These are phyloP conservation scores for Ichneumoninae sp. DNA, from an alignment of 2,888 invertebrate genomes.

Conservation along the genomic window DNA sequence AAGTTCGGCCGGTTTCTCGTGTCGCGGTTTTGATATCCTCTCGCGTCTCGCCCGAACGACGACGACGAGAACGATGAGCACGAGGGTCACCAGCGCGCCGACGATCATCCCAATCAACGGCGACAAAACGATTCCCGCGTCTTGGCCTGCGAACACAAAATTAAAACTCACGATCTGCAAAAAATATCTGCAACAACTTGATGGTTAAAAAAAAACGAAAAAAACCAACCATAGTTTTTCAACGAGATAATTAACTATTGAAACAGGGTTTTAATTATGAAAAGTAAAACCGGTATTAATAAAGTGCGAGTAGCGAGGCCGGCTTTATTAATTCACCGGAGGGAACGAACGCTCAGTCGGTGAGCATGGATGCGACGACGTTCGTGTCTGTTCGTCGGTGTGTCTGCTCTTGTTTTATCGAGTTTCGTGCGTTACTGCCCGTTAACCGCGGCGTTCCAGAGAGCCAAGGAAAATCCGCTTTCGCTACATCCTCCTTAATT, in stretches of 20 bases:
- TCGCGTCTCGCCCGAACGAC: slow-evolving; percentile 85
- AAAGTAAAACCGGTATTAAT: slow-evolving; percentile 13
- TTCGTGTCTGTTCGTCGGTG: not conserved
- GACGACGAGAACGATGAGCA: slow-evolving; percentile 85
- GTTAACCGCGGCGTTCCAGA: slow-evolving; percentile 65
- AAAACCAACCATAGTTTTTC: slow-evolving; percentile 5
- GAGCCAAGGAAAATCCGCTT: slow-evolving; percentile 65
- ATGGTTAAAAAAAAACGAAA: not conserved
- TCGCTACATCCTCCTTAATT: slow-evolving; percentile 47
- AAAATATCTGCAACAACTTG: not conserved
- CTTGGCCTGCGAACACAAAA: slow-evolving; percentile 84
- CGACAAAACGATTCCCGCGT: slow-evolving; percentile 86
- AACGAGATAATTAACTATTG: slow-evolving; percentile 3
- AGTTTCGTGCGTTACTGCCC: slow-evolving; percentile 22
- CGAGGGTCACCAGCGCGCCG: slow-evolving; percentile 86
- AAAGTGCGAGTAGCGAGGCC: not conserved
- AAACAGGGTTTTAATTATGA: not conserved
- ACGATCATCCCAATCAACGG: slow-evolving; percentile 86
- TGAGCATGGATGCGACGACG: not conserved
- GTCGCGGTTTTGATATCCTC: slow-evolving; percentile 79
- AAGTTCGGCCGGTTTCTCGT: slow-evolving; percentile 79
- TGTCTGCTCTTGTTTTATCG: slow-evolving; percentile 18
- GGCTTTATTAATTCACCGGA: slow-evolving; percentile 11
- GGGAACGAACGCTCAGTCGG: too few species aligned
- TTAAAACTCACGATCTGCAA: too few species aligned